phyloP scores from a whole-genome alignment of 1,140 invertebrate genomes.

The Elymnias hypermnestra region DNA sequence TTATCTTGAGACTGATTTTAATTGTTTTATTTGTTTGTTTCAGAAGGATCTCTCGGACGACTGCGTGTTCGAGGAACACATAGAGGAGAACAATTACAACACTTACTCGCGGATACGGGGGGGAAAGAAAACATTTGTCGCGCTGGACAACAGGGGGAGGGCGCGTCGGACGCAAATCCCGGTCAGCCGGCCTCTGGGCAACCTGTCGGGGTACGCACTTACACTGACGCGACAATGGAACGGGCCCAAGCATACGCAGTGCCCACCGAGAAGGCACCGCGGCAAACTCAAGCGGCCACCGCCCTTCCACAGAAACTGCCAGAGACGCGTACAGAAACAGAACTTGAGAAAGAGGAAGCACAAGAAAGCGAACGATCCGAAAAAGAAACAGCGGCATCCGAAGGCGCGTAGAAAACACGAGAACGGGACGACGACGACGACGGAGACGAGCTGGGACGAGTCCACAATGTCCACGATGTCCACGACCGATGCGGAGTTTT shows the following conservation, averaged over 20 bases:
- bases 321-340: constrained; percentile 52
- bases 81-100: constrained; percentile 90
- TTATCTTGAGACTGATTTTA: no score
- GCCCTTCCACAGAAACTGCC: constrained; percentile 56
- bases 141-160: constrained; percentile 82
- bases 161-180: constrained; percentile 83
- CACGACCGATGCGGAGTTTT: constrained; percentile 70
- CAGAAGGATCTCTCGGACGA: constrained; percentile 89
- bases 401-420: constrained; percentile 64
- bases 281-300: constrained; percentile 59
- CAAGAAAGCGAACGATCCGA: constrained; percentile 65
- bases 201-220: constrained; percentile 83
- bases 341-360: constrained; percentile 62
- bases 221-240: constrained; percentile 80
- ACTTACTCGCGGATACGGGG: constrained; percentile 86
- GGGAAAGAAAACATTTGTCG: constrained; percentile 84
- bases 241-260: constrained; percentile 43
- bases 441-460: constrained; percentile 62
- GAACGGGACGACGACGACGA: constrained; percentile 59
- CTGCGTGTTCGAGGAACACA: constrained; percentile 90
- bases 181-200: constrained; percentile 80
- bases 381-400: constrained; percentile 61
- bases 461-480: constrained; percentile 67
- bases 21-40: constrained; percentile 79
- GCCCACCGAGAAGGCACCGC: constrained; percentile 48